These are phyloP conservation scores for Oreocharis arfaki DNA, from an alignment of 2,113 vertebrate species.

Conservation along the genomic window DNA sequence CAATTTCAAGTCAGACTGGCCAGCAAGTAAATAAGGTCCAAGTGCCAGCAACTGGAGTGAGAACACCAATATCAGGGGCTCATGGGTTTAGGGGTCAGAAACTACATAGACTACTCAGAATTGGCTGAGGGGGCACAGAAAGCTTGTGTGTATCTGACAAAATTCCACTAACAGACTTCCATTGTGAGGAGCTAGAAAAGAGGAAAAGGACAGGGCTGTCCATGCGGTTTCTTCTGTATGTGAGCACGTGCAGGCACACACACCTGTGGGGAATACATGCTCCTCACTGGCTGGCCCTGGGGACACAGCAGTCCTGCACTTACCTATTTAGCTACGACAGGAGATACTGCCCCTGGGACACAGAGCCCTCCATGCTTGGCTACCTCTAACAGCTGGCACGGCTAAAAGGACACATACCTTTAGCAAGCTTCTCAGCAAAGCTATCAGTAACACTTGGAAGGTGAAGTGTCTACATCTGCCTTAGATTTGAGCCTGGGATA, in stretches of 20 bases:
- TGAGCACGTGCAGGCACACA: rapidly evolving
- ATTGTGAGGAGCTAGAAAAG: neutral
- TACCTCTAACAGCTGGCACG: neutral
- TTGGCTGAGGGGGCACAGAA: rapidly evolving
- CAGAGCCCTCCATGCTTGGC: neutral
- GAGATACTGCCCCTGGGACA: neutral
- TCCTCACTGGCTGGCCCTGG: neutral
- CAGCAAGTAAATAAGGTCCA: neutral
- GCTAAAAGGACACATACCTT: neutral
- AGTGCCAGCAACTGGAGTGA: neutral
- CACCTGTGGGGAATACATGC: rapidly evolving
- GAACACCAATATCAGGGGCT: neutral
- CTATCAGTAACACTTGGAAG: neutral
- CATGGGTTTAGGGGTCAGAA: neutral
- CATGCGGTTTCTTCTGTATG: rapidly evolving
- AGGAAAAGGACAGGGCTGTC: neutral
- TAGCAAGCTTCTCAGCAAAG: neutral
- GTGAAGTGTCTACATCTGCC: neutral
- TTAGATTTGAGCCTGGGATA: neutral
- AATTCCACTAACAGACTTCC: neutral
- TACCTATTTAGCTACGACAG: neutral
- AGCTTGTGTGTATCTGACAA: neutral
- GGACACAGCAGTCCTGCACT: neutral
- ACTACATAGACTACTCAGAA: neutral
- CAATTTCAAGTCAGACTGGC: neutral